Percentiles rank a stretch among this genome's conserved stretches.
These are phyloP conservation scores for Sinhomidia bicolor DNA, from an alignment of 2,888 invertebrate species.

Conservation along the genomic window DNA sequence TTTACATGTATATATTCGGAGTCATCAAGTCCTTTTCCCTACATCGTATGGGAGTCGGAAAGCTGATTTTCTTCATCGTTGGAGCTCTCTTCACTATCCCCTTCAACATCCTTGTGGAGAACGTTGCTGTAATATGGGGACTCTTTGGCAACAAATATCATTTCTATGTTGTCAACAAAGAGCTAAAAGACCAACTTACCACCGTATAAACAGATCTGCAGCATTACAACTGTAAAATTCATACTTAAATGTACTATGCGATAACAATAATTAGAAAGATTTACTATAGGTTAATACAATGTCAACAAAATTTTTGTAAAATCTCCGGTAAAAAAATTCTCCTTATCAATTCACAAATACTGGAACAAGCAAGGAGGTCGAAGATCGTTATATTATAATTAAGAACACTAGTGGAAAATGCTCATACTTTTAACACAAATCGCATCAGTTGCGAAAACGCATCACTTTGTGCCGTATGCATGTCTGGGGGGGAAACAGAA, in stretches of 20 bases:
- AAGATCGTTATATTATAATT: no score
- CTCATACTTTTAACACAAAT: no score
- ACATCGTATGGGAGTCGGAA: conserved; percentile 90
- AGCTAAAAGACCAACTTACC: conserved; percentile 83
- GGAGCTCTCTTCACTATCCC: conserved; percentile 96
- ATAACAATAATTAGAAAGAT: neutral
- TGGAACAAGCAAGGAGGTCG: no score
- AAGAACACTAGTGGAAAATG: no score
- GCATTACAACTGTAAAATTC: conserved; percentile 8
- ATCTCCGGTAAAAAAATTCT: neutral
- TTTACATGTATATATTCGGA: conserved; percentile 99
- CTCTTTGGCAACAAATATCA: conserved; percentile 96
- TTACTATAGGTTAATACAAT: neutral
- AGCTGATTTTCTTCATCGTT: conserved; percentile 90
- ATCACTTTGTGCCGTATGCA: no score
- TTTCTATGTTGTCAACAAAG: conserved; percentile 98
- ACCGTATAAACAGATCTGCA: conserved; percentile 73
- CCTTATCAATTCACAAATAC: no score
- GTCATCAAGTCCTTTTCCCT: conserved; percentile 97
- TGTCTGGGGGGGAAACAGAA: no score
- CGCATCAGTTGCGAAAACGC: no score
- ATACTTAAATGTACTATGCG: conserved; percentile 6
- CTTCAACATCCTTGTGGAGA: conserved; percentile 96
- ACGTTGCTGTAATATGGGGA: conserved; percentile 97
- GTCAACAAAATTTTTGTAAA: neutral